These are phyloP conservation scores for Eupelmus urozonus DNA, from an alignment of 2,888 invertebrate species.

Conservation along the genomic window DNA sequence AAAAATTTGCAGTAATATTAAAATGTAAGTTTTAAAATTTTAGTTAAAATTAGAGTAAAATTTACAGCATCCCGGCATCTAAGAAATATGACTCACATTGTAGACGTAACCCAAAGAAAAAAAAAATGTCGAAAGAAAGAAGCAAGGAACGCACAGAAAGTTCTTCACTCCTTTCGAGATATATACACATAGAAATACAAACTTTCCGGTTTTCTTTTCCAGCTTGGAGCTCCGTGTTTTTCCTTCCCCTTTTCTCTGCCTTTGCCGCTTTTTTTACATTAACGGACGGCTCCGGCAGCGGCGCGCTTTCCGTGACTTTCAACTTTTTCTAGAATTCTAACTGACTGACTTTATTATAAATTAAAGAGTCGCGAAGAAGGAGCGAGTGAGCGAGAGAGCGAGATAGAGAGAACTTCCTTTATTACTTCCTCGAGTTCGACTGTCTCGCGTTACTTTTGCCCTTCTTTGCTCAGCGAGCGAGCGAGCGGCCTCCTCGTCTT, in stretches of 20 bases:
- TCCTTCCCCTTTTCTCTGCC: not conserved
- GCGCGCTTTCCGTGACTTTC: constrained; percentile 27
- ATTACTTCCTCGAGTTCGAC: constrained; percentile 54
- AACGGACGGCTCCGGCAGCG: too few relatives aligned
- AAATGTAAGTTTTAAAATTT: too few relatives aligned
- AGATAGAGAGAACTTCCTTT: constrained; percentile 50
- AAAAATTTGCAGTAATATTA: too few relatives aligned
- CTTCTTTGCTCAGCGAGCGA: constrained; percentile 37
- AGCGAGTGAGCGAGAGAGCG: not conserved
- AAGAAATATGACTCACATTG: not conserved
- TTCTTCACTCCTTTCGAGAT: constrained; percentile 3
- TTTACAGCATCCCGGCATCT: too few relatives aligned
- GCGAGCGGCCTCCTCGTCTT: not conserved
- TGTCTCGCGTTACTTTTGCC: constrained; percentile 56
- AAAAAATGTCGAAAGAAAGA: too few relatives aligned
- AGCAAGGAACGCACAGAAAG: not conserved
- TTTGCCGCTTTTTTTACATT: constrained; percentile 13
- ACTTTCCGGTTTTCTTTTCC: constrained; percentile 8
- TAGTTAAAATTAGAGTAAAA: too few relatives aligned
- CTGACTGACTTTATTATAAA: constrained; percentile 59
- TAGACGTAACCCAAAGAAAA: not conserved
- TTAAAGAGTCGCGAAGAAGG: constrained; percentile 45
- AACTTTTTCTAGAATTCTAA: constrained; percentile 48
- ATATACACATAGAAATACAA: constrained; percentile 15
- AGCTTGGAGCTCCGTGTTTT: not conserved